Evolutionary conservation across 1,140 invertebrate species (phyloP), one percentile per base, ranked within the genome.

Genomic region (Dinothrombium tinctorium): DNA sequence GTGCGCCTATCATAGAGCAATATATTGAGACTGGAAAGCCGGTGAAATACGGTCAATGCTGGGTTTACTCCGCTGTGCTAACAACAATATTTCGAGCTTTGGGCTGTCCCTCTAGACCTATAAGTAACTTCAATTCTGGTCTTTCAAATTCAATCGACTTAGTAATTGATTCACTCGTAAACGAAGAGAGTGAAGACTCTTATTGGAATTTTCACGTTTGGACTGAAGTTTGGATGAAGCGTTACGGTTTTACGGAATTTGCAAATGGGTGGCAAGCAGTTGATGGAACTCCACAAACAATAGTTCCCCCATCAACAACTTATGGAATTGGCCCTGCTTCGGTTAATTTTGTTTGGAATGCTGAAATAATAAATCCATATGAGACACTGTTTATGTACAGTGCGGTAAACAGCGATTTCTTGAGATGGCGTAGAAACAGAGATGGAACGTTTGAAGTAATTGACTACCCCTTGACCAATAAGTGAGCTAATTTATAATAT

Each of bases 11-110:
- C n/a, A n/a, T n/a, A n/a, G n/a, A n/a, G n/a, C n/a, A n/a, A n/a
- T n/a, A n/a, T n/a, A n/a, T n/a, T n/a, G n/a, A n/a, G n/a, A n/a
- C n/a, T n/a, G 78, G 75, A 46, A 75, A 74, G 50, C 74, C 83
- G 0, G 82, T 92, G 0, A 84, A 83, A 56, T 94, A 76, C 53
- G 86, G 78, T 0, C 86, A 94, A 50, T 94, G 84, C 53, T 94
- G 84, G 84, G 81, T 92, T 1, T 94, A 87, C 55, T 71, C 82
- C n/a, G 84, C 81, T 6, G 36, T 43, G 32, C 44, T 40, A 6
- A 49, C 35, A 11, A 43, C 51, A 68, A 76, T 86, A 53, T 81
- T 80, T 51, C 65, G 84, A 53, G 68, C 79, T 4, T 56, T 94
- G 3, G 86, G 84, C 2, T 73, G 90, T 23, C 84, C 84, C 0